These are phyloP conservation scores for Cistogaster globosa DNA, from an alignment of 2,888 invertebrate species.

Conservation along the genomic window DNA sequence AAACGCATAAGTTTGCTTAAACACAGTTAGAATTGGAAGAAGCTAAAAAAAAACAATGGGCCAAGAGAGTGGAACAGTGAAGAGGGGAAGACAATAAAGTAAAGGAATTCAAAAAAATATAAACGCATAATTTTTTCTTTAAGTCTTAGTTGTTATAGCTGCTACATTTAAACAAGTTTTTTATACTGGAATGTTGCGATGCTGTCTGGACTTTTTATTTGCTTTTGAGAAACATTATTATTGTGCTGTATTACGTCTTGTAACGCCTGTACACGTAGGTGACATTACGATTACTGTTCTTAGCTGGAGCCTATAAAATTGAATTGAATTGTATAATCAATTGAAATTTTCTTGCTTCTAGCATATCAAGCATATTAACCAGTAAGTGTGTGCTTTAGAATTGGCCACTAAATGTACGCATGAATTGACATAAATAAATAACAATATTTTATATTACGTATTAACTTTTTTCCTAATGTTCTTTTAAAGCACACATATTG, in stretches of 20 bases:
- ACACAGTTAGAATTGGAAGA: not conserved
- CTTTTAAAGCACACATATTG: not conserved
- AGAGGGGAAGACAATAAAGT: not conserved
- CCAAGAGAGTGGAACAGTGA: not conserved
- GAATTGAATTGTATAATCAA: conserved; percentile 50
- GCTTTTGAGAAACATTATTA: conserved; percentile 10
- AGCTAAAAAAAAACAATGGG: no score
- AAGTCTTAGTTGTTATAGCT: conserved; percentile 21
- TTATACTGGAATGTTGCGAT: conserved; percentile 69
- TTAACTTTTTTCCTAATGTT: conserved; percentile 41
- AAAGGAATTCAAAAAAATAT: conserved; percentile 28
- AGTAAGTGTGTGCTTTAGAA: not conserved
- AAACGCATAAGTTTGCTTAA: conserved; percentile 45
- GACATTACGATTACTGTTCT: conserved; percentile 68
- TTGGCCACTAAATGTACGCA: conserved; percentile 43
- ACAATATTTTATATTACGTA: conserved; percentile 49
- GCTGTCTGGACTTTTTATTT: conserved; percentile 39
- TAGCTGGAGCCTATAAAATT: conserved; percentile 59
- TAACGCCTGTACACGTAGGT: conserved; percentile 62
- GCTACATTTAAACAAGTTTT: conserved; percentile 63
- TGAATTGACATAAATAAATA: conserved; percentile 69
- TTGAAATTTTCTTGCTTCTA: conserved; percentile 40
- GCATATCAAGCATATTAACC: not conserved
- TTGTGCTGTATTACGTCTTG: conserved; percentile 14
- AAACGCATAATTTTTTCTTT: conserved; percentile 47